Conservation (phyloP, 2,888 invertebrate species). For the Cenopis cana region DNA sequence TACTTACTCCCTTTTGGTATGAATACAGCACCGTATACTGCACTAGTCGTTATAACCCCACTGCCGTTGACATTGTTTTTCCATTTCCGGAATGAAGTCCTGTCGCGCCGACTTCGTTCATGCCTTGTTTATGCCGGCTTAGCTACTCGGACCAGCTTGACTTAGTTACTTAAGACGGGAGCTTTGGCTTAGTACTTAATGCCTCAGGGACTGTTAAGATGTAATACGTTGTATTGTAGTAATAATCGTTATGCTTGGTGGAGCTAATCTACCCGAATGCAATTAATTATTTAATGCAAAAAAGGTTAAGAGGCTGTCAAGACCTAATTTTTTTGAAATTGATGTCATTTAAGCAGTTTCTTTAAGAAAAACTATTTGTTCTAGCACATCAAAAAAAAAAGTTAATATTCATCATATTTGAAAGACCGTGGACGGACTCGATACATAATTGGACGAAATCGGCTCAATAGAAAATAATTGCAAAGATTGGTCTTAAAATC, state of each 20-base stretch:
- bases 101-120: constrained; percentile 30
- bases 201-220: neutral
- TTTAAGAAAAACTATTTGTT: too few species aligned
- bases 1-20: neutral
- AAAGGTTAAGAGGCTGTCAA: neutral
- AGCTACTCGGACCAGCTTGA: constrained; percentile 10
- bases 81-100: constrained; percentile 49
- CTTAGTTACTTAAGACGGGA: constrained; percentile 5
- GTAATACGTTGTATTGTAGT: neutral
- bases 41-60: neutral
- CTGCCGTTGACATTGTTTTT: constrained; percentile 48
- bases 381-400: too few species aligned
- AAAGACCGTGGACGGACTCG: too few species aligned
- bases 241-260: neutral
- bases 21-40: neutral
- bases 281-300: neutral
- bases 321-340: too few species aligned
- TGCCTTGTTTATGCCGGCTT: constrained; percentile 22
- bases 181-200: neutral
- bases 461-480: too few species aligned
- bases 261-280: neutral
- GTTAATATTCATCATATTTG: too few species aligned
- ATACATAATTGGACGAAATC: too few species aligned
- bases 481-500: too few species aligned
- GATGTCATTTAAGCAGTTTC: too few species aligned